Evolutionary conservation across 2,113 vertebrate species (phyloP).

Genomic region (Mola mola): DNA sequence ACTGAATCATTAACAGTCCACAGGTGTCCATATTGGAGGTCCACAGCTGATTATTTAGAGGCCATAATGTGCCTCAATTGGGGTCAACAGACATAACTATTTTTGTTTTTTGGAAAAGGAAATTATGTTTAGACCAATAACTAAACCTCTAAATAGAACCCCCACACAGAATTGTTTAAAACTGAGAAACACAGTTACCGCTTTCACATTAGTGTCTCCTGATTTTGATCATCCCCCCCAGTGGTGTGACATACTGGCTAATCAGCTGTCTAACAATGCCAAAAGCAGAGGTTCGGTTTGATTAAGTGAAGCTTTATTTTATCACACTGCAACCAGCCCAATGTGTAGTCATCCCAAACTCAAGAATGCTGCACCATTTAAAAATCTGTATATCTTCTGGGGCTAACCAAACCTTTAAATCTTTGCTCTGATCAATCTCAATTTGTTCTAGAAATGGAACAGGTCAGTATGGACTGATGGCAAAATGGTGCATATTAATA

Average conservation of each 20-base stretch:
- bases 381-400: no score
- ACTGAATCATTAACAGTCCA: constrained; percentile 10
- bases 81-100: not conserved
- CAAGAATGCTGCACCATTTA: no score
- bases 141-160: not conserved
- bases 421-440: no score
- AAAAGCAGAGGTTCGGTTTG: constrained; percentile 13
- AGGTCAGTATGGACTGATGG: no score
- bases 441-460: no score
- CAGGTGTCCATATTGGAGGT: constrained; percentile 29
- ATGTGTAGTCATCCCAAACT: no score
- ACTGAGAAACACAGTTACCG: constrained; percentile 3
- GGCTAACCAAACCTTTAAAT: no score
- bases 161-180: not conserved
- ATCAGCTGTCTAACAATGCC: not conserved
- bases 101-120: not conserved
- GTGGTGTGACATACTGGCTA: constrained; percentile 1
- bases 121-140: not conserved
- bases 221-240: constrained; percentile 9
- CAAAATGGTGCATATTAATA: no score
- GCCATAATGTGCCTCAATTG: not conserved
- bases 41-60: constrained; percentile 31
- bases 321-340: not conserved
- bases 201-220: constrained; percentile 8
- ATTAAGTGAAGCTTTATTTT: not conserved